phyloP scores from a whole-genome alignment of 2,113 vertebrate species.

The Pontoporia blainvillei region DNA sequence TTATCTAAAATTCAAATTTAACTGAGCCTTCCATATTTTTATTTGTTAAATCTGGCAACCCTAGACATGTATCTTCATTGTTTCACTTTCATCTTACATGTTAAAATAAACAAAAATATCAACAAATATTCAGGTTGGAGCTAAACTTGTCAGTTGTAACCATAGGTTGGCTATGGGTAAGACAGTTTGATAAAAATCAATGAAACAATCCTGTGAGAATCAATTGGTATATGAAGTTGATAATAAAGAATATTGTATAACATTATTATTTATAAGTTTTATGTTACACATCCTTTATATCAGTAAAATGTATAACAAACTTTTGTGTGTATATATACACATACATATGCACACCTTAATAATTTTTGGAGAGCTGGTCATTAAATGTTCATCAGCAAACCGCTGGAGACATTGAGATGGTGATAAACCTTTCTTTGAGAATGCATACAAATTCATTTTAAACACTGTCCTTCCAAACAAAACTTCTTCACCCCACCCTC shows the following conservation, averaged over 20 bases:
- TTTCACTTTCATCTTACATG: neutral
- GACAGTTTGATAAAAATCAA: neutral
- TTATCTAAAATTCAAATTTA: conserved; percentile 6
- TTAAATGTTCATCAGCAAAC: conserved; percentile 8
- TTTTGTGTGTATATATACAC: no score
- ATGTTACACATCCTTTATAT: neutral
- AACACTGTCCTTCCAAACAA: neutral
- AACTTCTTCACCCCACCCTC: neutral
- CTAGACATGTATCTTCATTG: neutral
- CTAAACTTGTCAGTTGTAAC: neutral
- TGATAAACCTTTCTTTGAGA: neutral
- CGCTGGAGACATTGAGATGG: neutral
- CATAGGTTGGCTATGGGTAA: neutral
- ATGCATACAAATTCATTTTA: neutral
- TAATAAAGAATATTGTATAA: neutral
- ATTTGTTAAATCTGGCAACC: neutral
- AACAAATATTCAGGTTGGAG: neutral
- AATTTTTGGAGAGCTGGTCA: neutral
- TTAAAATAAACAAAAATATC: conserved; percentile 12
- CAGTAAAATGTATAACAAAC: neutral
- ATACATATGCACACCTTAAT: neutral
- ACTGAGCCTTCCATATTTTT: neutral
- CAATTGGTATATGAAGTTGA: neutral
- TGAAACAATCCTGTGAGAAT: neutral
- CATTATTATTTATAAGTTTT: neutral